Evolutionary conservation across 2,113 vertebrate species (phyloP), one percentile per base, ranked within the genome.

Genomic region (Onychorhynchus coronatus): DNA sequence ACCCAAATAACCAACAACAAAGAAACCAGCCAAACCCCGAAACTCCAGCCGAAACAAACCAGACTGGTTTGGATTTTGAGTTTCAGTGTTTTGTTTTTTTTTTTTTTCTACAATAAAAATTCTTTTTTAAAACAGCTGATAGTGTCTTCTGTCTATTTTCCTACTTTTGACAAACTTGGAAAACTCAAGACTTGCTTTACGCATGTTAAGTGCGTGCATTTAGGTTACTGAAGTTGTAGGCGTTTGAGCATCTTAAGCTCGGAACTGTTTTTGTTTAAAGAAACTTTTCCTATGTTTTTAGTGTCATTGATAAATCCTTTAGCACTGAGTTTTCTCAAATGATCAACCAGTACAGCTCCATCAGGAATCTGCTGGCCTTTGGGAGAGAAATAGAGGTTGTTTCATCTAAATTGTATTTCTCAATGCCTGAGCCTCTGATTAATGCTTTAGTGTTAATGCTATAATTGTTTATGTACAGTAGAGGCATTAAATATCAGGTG

Each of bases 61-160:
- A 59, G 47, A 22, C 13, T 42, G 30, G 0, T 41, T 42, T 47
- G 7, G 6, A 13, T 85, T 89, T 80, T 7, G 14, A 4, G 2
- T 35, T 80, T 71, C 24, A 42, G 41, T 42, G 41, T 42, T 42
- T 42, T 42, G 41, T 11, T 42, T 42, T 42, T 42, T 42, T 12
- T 42, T 42, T 42, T 12, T 42, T 42, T 14, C 9, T 74, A 1
- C 0, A 0, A 6, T 58, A 19, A 53, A 86, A 42, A 37, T 0
- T 22, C 0, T 8, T 22, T 62, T 80, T 77, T 55, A 50, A 63
- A 41, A 30, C 27, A 30, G 3, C 3, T 88, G 53, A 9, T 37
- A 14, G 18, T 70, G 56, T 14, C 7, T 71, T 90, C 23, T 75
- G 10, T 58, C 17, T 66, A 28, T 6, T 2, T 85, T 4, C 6